Percentiles rank a stretch among this genome's conserved stretches.
phyloP scores from a whole-genome alignment of 2,888 invertebrate species.

The Pristionchus japonicus region DNA sequence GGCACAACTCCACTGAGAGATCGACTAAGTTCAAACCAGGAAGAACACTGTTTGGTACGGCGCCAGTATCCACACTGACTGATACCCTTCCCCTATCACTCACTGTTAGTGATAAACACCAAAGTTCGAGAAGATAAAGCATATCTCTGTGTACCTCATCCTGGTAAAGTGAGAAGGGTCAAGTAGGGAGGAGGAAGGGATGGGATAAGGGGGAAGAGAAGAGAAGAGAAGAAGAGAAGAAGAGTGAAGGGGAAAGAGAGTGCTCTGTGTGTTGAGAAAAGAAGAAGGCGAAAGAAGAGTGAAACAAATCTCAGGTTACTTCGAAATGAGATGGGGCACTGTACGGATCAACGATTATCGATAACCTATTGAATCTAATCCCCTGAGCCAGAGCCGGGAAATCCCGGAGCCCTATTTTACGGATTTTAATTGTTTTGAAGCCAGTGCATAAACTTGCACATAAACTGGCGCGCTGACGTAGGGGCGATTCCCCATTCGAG shows the following conservation, averaged over 20 bases:
- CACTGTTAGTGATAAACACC: constrained; percentile 19
- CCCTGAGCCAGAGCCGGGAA: neutral
- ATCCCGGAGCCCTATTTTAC: neutral
- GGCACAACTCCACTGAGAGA: neutral
- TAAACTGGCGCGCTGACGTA: neutral
- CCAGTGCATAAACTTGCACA: neutral
- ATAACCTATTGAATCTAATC: neutral
- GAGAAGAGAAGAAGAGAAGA: neutral
- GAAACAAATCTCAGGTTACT: neutral
- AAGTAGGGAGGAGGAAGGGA: neutral
- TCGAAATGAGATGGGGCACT: neutral
- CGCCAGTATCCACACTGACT: neutral
- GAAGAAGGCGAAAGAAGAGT: constrained; percentile 3
- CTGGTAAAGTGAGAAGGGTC: constrained; percentile 15
- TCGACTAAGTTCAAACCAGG: neutral
- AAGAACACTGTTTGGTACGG: neutral
- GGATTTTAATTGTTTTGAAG: neutral
- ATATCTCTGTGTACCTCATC: constrained; percentile 21
- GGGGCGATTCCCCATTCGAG: neutral
- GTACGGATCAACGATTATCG: neutral
- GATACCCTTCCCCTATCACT: neutral
- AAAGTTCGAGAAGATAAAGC: constrained; percentile 28
- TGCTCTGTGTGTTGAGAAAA: neutral
- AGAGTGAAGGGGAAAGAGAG: neutral
- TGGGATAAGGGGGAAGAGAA: neutral